Conservation (phyloP, 1,140 invertebrate genomes). For the Papilio glaucus region DNA sequence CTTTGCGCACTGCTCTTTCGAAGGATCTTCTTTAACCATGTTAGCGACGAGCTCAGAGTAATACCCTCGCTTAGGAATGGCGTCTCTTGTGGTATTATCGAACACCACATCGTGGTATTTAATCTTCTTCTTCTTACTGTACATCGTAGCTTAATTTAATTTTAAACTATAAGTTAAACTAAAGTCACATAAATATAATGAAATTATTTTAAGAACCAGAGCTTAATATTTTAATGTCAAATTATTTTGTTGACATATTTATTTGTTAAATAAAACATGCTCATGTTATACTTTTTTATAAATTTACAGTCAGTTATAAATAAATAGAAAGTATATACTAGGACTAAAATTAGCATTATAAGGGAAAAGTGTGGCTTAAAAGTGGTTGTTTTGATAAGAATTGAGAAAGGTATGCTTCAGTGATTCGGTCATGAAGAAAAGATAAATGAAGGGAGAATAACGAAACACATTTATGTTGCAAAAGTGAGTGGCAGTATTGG, state of each 20-base stretch:
- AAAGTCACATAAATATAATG: not conserved
- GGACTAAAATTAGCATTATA: too few species aligned
- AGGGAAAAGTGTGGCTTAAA: too few species aligned
- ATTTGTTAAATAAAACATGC: not conserved
- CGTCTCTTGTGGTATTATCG: conserved; percentile 61
- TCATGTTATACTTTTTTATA: not conserved
- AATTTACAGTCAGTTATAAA: not conserved
- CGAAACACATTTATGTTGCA: too few species aligned
- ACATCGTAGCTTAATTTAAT: conserved; percentile 50
- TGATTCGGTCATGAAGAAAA: too few species aligned
- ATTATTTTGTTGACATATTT: not conserved
- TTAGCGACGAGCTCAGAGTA: conserved; percentile 82
- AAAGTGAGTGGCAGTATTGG: too few species aligned
- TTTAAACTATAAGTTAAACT: not conserved
- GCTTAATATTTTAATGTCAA: not conserved
- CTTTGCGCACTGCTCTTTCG: conserved; percentile 62
- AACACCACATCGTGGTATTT: conserved; percentile 67
- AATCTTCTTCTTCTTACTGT: conserved; percentile 69
- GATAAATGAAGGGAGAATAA: too few species aligned
- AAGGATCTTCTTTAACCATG: conserved; percentile 66
- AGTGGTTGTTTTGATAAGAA: too few species aligned
- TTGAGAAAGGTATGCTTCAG: too few species aligned
- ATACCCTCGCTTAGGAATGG: conserved; percentile 76
- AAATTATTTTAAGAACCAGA: not conserved
- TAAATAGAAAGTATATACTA: not conserved